Conservation (phyloP, 2,797 vertebrate species). For the Brachyrhaphis roseni region DNA sequence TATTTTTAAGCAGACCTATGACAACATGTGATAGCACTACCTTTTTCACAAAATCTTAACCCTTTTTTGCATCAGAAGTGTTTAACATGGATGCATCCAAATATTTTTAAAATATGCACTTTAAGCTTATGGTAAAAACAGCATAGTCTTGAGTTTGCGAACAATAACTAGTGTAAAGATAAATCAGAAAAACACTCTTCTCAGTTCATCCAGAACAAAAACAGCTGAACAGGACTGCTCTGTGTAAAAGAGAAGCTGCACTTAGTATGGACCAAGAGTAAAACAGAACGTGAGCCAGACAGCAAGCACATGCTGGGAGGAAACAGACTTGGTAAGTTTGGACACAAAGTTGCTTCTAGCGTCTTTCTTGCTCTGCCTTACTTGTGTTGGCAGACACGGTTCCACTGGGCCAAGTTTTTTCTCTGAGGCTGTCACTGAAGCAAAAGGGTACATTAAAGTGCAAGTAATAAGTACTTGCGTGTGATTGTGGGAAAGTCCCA, state of each 20-base stretch:
- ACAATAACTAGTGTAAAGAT: neutral
- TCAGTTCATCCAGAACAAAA: neutral
- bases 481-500: slow-evolving; percentile 78
- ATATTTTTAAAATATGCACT: neutral
- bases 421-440: slow-evolving; percentile 46
- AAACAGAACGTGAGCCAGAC: slow-evolving; percentile 22
- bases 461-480: slow-evolving; percentile 70
- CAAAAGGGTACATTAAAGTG: slow-evolving; percentile 67
- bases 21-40: neutral
- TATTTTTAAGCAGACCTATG: neutral
- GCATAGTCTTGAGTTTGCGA: neutral
- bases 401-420: slow-evolving; percentile 35
- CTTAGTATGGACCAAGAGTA: neutral
- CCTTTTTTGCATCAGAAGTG: neutral
- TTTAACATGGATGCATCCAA: neutral
- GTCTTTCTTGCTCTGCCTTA: slow-evolving; percentile 40
- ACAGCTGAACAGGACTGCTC: neutral
- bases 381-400: slow-evolving; percentile 39
- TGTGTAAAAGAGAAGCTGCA: neutral
- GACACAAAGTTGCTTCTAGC: slow-evolving; percentile 43
- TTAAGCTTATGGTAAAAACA: neutral
- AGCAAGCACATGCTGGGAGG: slow-evolving; percentile 30
- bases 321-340: slow-evolving; percentile 31
- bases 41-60: neutral
- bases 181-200: neutral